Conservation (phyloP, 2,888 invertebrate species). For the Drosophila tanythrix region DNA sequence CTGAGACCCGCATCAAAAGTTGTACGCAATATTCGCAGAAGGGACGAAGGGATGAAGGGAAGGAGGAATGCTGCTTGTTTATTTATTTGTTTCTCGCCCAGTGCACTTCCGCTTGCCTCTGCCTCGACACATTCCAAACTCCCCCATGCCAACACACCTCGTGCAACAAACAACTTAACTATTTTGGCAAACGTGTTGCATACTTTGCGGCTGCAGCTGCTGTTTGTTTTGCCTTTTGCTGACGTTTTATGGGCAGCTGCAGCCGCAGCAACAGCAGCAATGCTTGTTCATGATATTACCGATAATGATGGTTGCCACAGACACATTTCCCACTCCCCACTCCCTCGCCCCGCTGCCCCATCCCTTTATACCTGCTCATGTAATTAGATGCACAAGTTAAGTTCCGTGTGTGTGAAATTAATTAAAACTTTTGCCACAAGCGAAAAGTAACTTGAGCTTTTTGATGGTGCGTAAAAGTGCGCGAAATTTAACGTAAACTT, state of each 20-base stretch:
- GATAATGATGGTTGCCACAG: constrained; percentile 77
- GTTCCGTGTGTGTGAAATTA: constrained; percentile 69
- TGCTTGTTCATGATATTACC: constrained; percentile 45
- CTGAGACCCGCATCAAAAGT: constrained; percentile 51
- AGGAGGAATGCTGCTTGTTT: constrained; percentile 3
- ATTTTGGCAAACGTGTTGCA: constrained; percentile 64
- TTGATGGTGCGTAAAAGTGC: constrained; percentile 55
- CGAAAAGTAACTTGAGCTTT: constrained; percentile 46
- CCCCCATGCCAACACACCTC: accelerated
- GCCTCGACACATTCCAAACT: accelerated
- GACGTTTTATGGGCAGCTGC: constrained; percentile 40
- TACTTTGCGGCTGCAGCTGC: constrained; percentile 73
- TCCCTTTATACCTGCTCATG: constrained; percentile 49
- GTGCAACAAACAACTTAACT: constrained; percentile 4
- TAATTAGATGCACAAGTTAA: constrained; percentile 74
- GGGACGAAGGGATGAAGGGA: background rate
- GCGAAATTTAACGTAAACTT: constrained; percentile 22
- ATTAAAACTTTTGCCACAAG: constrained; percentile 71
- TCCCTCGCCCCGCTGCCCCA: accelerated
- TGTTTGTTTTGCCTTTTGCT: constrained; percentile 64
- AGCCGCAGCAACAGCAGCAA: constrained; percentile 8
- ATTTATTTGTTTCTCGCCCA: constrained; percentile 13
- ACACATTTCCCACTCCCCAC: constrained; percentile 59
- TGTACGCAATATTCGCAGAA: background rate
- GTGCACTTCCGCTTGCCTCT: background rate